These are phyloP conservation scores for Caenorhabditis sp. DNA, from an alignment of 2,888 invertebrate species.

Conservation along the genomic window DNA sequence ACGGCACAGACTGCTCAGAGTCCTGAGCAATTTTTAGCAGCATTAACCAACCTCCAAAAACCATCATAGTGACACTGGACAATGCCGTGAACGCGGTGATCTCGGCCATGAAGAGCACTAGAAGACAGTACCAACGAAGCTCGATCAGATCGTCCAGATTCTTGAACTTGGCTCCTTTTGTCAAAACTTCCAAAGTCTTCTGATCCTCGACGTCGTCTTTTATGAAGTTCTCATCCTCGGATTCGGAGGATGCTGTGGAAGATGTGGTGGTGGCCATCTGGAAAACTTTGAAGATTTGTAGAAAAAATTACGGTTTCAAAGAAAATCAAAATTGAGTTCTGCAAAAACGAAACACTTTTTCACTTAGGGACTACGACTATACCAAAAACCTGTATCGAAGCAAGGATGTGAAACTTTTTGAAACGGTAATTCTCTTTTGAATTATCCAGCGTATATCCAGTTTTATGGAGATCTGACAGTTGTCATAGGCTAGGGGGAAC, in stretches of 20 bases:
- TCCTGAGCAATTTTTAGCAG: too few species aligned
- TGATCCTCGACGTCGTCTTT: constrained; percentile 30
- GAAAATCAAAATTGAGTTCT: too few species aligned
- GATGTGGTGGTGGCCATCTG: constrained; percentile 23
- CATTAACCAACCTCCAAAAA: constrained; percentile 62
- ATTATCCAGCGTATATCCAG: too few species aligned
- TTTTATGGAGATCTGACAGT: too few species aligned
- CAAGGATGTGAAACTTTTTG: too few species aligned
- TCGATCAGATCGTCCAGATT: constrained; percentile 60
- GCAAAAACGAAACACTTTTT: too few species aligned
- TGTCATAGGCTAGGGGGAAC: too few species aligned
- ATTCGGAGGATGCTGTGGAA: constrained; percentile 32
- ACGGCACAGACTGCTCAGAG: too few species aligned
- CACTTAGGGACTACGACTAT: too few species aligned
- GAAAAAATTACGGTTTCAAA: not conserved
- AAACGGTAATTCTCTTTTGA: too few species aligned
- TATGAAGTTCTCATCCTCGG: constrained; percentile 59
- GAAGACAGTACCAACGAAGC: constrained; percentile 61
- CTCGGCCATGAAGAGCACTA: constrained; percentile 63
- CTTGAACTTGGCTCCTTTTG: constrained; percentile 18
- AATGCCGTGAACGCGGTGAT: constrained; percentile 58
- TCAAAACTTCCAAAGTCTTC: constrained; percentile 36
- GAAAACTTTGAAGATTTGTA: not conserved
- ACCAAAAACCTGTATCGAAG: too few species aligned
- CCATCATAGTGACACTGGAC: constrained; percentile 61